Conservation (phyloP, 2,797 vertebrate genomes). For the Holocentrus rufus region DNA sequence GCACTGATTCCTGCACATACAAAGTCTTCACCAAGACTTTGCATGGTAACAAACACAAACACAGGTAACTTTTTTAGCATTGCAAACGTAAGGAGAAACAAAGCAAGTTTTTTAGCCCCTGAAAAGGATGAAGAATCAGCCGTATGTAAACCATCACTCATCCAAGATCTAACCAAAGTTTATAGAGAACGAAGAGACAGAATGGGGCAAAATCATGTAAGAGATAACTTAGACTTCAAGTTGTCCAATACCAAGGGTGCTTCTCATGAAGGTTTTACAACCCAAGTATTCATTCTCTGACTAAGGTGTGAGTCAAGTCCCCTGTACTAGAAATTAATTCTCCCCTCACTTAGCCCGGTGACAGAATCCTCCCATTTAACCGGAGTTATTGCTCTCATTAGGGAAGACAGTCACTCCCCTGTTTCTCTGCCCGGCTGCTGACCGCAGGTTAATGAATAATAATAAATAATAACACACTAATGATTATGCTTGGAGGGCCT, state of each 20-base stretch:
- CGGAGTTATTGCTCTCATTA: constrained; percentile 71
- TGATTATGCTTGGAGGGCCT: constrained; percentile 66
- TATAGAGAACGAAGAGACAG: no score
- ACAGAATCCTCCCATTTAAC: constrained; percentile 60
- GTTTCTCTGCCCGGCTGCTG: constrained; percentile 57
- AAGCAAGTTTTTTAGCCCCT: no score
- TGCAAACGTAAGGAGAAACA: constrained; percentile 17
- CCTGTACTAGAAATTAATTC: constrained; percentile 40
- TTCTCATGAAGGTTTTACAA: constrained; percentile 7
- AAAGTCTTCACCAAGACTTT: constrained; percentile 19
- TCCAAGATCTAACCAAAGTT: no score
- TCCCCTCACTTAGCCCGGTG: constrained; percentile 30
- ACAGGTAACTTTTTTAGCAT: constrained; percentile 19
- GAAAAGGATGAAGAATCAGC: no score
- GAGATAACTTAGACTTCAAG: no score
- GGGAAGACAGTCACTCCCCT: constrained; percentile 51
- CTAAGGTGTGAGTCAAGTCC: constrained; percentile 42
- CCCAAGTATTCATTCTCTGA: constrained; percentile 25
- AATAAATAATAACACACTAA: constrained; percentile 73
- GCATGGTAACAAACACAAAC: constrained; percentile 34
- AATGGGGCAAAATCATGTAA: no score
- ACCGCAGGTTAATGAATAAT: constrained; percentile 74
- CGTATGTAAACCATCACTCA: no score
- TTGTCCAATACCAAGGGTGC: neutral
- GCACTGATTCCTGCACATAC: neutral